phyloP scores from a whole-genome alignment of 2,888 invertebrate species.

The Cosmorhoe ocellata region DNA sequence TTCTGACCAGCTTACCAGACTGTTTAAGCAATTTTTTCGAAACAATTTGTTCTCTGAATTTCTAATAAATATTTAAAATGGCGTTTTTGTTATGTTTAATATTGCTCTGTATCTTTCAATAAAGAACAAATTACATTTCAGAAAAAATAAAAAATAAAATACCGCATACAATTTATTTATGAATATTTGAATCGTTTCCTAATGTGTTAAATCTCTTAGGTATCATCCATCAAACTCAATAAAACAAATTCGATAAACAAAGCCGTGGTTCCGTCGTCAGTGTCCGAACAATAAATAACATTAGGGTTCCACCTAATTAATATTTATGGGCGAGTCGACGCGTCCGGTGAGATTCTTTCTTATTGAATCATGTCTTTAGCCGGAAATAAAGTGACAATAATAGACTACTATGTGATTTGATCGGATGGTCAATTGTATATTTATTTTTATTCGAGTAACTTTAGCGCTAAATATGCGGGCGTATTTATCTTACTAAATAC shows the following conservation, averaged over 20 bases:
- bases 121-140: too few species aligned
- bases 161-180: too few species aligned
- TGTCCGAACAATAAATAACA: constrained; percentile 46
- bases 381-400: constrained; percentile 33
- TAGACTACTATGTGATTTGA: constrained; percentile 31
- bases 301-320: constrained; percentile 53
- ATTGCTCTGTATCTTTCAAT: too few species aligned
- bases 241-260: constrained; percentile 32
- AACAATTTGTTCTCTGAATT: too few species aligned
- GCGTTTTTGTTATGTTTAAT: too few species aligned
- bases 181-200: too few species aligned
- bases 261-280: constrained; percentile 26
- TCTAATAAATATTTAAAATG: too few species aligned
- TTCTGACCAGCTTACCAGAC: too few species aligned
- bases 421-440: constrained; percentile 26
- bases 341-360: constrained; percentile 43
- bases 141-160: too few species aligned
- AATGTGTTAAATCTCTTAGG: not conserved
- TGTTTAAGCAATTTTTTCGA: too few species aligned
- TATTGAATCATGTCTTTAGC: constrained; percentile 50
- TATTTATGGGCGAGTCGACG: constrained; percentile 49
- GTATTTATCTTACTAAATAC: not conserved
- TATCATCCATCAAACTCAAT: constrained; percentile 24
- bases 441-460: constrained; percentile 21
- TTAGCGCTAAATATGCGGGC: constrained; percentile 19